A percentile compares a stretch with the other conserved stretches of the same genome.
Conservation (phyloP, 1,140 invertebrate genomes). For the Sitophilus oryzae region DNA sequence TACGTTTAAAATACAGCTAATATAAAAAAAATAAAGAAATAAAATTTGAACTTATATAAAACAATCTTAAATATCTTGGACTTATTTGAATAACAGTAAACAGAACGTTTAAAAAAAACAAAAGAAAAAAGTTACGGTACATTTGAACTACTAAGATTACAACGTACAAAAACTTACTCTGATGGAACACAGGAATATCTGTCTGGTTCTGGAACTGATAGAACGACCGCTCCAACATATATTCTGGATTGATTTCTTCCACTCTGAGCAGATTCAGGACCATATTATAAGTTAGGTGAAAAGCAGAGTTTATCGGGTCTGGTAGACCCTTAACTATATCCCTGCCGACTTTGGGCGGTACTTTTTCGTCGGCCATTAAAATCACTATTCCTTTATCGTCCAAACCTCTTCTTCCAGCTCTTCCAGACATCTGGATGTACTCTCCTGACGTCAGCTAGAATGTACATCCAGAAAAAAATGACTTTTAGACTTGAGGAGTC, state of each 20-base stretch:
- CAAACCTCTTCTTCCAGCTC: slow-evolving; percentile 93
- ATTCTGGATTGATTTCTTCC: slow-evolving; percentile 99
- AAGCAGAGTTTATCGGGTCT: slow-evolving; percentile 97
- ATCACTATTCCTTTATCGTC: slow-evolving; percentile 99
- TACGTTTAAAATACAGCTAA: no score
- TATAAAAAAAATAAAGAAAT: no score
- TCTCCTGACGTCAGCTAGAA: slow-evolving; percentile 87
- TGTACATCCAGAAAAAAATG: background rate
- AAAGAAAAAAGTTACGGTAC: no score
- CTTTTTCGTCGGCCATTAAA: slow-evolving; percentile 97
- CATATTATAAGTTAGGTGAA: slow-evolving; percentile 99
- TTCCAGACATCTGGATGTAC: slow-evolving; percentile 99
- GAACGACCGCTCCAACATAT: slow-evolving; percentile 97
- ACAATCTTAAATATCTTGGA: no score
- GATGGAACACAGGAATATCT: slow-evolving; percentile 80
- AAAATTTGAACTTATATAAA: no score
- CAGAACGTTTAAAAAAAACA: no score
- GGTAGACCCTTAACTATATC: slow-evolving; percentile 87
- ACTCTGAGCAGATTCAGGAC: slow-evolving; percentile 93
- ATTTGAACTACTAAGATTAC: background rate
- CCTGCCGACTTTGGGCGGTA: slow-evolving; percentile 70
- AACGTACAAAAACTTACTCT: slow-evolving; percentile 63
- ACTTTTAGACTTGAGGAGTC: background rate
- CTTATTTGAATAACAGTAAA: no score
- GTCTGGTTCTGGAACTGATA: slow-evolving; percentile 99